Conservation (phyloP, 2,797 vertebrate genomes). For the Myotis myotis region DNA sequence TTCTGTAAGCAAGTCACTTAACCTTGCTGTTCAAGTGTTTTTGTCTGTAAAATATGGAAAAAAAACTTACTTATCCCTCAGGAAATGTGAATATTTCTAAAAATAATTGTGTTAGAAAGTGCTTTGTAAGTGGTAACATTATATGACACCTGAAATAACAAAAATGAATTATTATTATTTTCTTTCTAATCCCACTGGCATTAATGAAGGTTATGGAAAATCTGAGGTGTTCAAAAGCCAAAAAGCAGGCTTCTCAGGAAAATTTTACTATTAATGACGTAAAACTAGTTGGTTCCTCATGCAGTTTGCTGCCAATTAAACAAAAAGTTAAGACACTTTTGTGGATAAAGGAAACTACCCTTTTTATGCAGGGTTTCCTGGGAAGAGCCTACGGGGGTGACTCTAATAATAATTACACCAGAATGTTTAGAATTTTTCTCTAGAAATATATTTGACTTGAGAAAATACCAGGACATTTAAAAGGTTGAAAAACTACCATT, state of each 20-base stretch:
- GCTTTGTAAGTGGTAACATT: not conserved
- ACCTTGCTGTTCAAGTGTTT: slow-evolving; percentile 51
- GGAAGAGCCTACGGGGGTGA: not conserved
- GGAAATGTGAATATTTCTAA: slow-evolving; percentile 55
- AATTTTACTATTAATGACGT: not conserved
- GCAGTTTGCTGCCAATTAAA: not conserved
- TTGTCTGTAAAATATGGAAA: slow-evolving; percentile 67
- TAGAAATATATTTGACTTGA: not conserved
- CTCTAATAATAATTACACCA: not conserved
- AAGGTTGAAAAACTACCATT: not conserved
- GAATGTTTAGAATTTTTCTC: not conserved
- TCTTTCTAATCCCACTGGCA: not conserved
- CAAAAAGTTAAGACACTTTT: not conserved
- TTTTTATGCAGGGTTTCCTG: not conserved
- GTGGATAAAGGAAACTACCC: not conserved
- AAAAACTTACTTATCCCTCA: slow-evolving; percentile 56
- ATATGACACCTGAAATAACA: not conserved
- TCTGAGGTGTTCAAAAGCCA: not conserved
- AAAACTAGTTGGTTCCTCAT: not conserved
- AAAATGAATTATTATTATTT: not conserved
- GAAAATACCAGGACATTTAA: not conserved
- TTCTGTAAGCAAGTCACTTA: slow-evolving; percentile 52
- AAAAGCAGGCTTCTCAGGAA: not conserved
- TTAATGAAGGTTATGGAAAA: not conserved
- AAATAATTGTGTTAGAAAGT: slow-evolving; percentile 34